Evolutionary conservation across 2,113 vertebrate genomes (phyloP).

Genomic region (Myiopsitta monachus): DNA sequence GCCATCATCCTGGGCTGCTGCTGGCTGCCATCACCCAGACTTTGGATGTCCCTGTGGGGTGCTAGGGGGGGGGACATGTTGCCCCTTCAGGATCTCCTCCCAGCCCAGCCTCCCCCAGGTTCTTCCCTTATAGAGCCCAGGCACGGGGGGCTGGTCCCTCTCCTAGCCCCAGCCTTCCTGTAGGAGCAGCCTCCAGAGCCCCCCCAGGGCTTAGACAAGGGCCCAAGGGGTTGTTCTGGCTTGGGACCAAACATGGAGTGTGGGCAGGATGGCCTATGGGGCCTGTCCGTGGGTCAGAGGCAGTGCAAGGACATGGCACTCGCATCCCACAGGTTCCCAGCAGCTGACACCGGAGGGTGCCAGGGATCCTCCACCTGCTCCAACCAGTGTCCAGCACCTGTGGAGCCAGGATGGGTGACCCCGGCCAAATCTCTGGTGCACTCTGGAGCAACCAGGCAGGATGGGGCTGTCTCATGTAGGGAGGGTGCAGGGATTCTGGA

Average conservation of each 20-base stretch:
- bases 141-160: fast-evolving
- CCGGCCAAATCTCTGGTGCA: background rate
- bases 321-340: background rate
- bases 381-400: fast-evolving
- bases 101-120: background rate
- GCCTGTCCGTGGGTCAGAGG: background rate
- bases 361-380: background rate
- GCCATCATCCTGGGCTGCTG: background rate
- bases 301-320: background rate
- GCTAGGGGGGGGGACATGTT: fast-evolving
- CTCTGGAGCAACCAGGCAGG: fast-evolving
- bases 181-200: too few relatives aligned
- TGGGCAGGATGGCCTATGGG: background rate
- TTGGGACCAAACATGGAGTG: background rate
- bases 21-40: background rate
- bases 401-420: fast-evolving
- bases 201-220: fast-evolving
- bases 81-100: background rate
- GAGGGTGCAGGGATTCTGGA: fast-evolving
- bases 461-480: background rate
- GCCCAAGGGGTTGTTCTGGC: background rate
- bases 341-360: fast-evolving
- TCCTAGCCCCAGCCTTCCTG: background rate
- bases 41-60: background rate
- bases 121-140: background rate